Evolutionary conservation across 1,140 invertebrate species (phyloP), one percentile per base, ranked within the genome.

Genomic region (Formica exsecta): DNA sequence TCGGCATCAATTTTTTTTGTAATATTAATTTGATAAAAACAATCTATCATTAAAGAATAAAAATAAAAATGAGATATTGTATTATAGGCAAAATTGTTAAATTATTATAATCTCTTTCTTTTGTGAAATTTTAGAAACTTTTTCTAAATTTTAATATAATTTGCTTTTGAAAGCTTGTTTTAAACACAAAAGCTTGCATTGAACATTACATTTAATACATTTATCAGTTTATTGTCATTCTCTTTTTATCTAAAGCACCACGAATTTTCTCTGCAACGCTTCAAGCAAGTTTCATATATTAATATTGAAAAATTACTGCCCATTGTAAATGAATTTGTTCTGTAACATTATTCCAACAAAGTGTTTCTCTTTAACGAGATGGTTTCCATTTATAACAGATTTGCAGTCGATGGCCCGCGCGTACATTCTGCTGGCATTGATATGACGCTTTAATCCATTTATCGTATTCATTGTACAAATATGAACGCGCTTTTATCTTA

Each of bases 381-480:
- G 66, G 25, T 81, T 71, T 61, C 51, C 51, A 81, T 80, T 80
- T 80, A 80, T 68, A 61, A 5, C 36, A 61, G 65, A 59, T 71
- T 81, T 71, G 66, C 66, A 81, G 5, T 61, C 71, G 79, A 73
- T 44, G 66, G 19, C 36, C 48, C 9, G 48, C 76, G 44, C 77
- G 77, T 81, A 38, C 38, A 19, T 81, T 79, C 44, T n/a, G 38
- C 51, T 71, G 51, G 51, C 79, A 81, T 59, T 81, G 65, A 81
- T 81, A 59, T 71, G 66, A 81, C 38, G 38, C 38, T 81, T 81
- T 71, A 71, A 71, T 81, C 51, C 65, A 81, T 81, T 81, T 81
- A 71, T 54, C 64, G 76, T 80, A 70, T 80, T 80, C n/a, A 80
- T 81, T 71, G 48, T 25, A 51, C 51, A 81, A 73, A 81, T 71